A percentile compares a stretch with the other conserved stretches of the same genome.
Evolutionary conservation across 2,797 vertebrate genomes (phyloP).

Genomic region (Arrhamphus sclerolepis): DNA sequence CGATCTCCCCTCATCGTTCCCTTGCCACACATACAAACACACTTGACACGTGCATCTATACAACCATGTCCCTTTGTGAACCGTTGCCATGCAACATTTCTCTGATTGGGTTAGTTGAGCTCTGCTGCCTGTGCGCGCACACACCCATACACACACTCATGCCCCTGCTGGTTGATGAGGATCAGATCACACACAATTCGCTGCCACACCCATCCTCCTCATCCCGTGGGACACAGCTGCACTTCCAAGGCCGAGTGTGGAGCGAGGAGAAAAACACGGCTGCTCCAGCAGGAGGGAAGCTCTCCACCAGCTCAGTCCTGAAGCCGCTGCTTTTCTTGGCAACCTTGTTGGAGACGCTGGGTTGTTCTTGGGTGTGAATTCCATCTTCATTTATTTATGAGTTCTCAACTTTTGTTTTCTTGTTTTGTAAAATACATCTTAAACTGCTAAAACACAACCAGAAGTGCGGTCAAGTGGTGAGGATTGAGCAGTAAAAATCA

Average conservation of each 20-base stretch:
- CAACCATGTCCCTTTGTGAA: conserved; percentile 75
- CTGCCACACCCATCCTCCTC: conserved; percentile 74
- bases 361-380: conserved; percentile 14
- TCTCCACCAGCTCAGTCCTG: conserved; percentile 31
- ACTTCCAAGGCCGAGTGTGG: conserved; percentile 70
- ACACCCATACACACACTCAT: conserved; percentile 26
- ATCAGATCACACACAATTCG: conserved; percentile 59
- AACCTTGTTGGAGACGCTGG: conserved; percentile 23
- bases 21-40: conserved; percentile 56
- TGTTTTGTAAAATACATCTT: conserved; percentile 6
- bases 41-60: conserved; percentile 67
- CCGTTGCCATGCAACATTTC: conserved; percentile 86
- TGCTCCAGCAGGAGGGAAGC: conserved; percentile 39
- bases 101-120: conserved; percentile 84
- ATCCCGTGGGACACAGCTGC: conserved; percentile 68
- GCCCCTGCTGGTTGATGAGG: conserved; percentile 46
- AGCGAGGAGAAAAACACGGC: conserved; percentile 31
- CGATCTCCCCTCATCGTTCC: conserved; percentile 28
- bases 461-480: conserved; percentile 7
- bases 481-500: conserved; percentile 14
- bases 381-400: conserved; percentile 1
- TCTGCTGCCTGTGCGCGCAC: conserved; percentile 58
- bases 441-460: conserved; percentile 13
- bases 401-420: conserved; percentile 4
- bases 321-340: conserved; percentile 2